phyloP scores from a whole-genome alignment of 1,140 invertebrate species.

The Sinonovacula constricta region DNA sequence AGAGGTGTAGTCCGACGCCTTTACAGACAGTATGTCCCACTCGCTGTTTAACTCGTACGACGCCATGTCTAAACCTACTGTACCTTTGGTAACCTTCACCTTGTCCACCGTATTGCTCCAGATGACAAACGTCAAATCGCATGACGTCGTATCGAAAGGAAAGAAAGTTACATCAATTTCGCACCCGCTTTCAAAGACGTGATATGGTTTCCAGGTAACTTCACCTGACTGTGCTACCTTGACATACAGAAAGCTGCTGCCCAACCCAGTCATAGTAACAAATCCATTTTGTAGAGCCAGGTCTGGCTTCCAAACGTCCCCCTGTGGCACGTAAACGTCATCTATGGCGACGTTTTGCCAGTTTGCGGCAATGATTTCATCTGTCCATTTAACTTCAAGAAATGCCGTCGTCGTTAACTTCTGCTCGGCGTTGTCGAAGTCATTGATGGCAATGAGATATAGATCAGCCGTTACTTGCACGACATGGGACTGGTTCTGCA shows the following conservation, averaged over 20 bases:
- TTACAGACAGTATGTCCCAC: conserved; percentile 7
- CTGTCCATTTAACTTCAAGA: conserved; percentile 49
- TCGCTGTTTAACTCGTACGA: conserved; percentile 18
- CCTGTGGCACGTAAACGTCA: conserved; percentile 38
- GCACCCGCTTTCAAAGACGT: conserved; percentile 97
- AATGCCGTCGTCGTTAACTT: conserved; percentile 54
- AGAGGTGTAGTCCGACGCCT: neutral
- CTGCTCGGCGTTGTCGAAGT: conserved; percentile 47
- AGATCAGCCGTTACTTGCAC: conserved; percentile 27
- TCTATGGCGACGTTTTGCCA: neutral
- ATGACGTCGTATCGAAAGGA: conserved; percentile 96
- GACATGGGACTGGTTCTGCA: conserved; percentile 17
- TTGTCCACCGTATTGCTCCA: conserved; percentile 83
- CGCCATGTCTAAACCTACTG: conserved; percentile 21
- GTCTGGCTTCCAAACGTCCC: conserved; percentile 53
- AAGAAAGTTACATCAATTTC: conserved; percentile 98
- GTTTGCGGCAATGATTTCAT: conserved; percentile 38
- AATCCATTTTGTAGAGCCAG: conserved; percentile 55
- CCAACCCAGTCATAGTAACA: conserved; percentile 36
- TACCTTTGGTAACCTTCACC: conserved; percentile 3
- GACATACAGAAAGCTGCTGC: conserved; percentile 35
- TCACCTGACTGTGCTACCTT: conserved; percentile 9
- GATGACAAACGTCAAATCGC: conserved; percentile 98
- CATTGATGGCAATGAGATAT: conserved; percentile 44
- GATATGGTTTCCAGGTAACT: conserved; percentile 50